Evolutionary conservation across 30 jellyfish, hydroid and myxozoan species (phyloP).

Genomic region (Turritopsis dohrnii): DNA sequence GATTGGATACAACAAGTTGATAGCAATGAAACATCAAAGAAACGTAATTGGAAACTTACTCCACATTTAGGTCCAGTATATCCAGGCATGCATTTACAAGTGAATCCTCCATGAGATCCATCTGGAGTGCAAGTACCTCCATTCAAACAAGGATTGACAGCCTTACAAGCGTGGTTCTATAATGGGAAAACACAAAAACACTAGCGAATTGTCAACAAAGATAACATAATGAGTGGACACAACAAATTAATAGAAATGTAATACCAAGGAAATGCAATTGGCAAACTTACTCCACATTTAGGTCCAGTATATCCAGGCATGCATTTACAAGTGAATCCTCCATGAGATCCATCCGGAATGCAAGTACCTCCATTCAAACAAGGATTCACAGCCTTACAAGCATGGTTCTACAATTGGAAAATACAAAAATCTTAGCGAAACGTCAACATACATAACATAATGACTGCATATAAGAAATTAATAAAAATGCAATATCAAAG

Average conservation of each 20-base stretch:
- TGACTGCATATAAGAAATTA: too few relatives aligned
- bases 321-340: conserved; percentile 47
- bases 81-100: conserved; percentile 71
- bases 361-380: background rate
- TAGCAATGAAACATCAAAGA: background rate
- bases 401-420: background rate
- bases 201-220: too few relatives aligned
- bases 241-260: too few relatives aligned
- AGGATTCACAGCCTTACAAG: background rate
- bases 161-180: background rate
- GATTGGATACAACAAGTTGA: too few relatives aligned
- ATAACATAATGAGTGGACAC: too few relatives aligned
- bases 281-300: conserved; percentile 40
- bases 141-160: conserved; percentile 6
- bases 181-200: too few relatives aligned
- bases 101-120: conserved; percentile 11
- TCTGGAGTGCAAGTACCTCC: conserved; percentile 3
- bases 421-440: too few relatives aligned
- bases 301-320: conserved; percentile 59
- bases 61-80: conserved; percentile 52
- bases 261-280: too few relatives aligned
- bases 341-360: background rate
- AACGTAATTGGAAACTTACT: background rate
- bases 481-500: too few relatives aligned
- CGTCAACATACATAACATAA: too few relatives aligned